Evolutionary conservation across 2,113 vertebrate genomes (phyloP).

Genomic region (Thermophis baileyi): DNA sequence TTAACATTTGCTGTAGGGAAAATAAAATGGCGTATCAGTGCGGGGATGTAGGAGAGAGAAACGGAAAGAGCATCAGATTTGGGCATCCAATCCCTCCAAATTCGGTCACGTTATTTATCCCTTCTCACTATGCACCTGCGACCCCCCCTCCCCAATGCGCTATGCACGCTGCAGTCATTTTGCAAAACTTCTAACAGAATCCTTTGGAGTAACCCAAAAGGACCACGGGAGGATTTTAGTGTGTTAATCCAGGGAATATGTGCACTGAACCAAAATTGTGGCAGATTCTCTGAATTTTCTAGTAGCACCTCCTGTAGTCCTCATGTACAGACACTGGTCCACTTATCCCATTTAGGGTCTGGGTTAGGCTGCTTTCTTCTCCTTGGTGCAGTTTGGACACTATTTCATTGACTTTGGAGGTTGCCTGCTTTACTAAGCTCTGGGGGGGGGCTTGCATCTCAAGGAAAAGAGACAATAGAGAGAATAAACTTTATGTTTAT

Average conservation of each 20-base stretch:
- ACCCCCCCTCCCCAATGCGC: background rate
- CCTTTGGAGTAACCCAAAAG: background rate
- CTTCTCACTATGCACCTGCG: constrained; percentile 30
- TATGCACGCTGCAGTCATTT: constrained; percentile 23
- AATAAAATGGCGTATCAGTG: constrained; percentile 6
- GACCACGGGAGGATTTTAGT: background rate
- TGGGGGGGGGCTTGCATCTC: background rate
- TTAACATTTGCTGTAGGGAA: constrained; percentile 57
- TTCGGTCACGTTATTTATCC: background rate
- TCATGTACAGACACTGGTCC: background rate
- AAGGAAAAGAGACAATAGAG: background rate
- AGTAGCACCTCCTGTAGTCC: background rate
- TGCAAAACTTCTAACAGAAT: constrained; percentile 3
- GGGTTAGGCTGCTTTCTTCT: background rate
- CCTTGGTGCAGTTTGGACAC: background rate
- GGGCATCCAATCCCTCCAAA: background rate
- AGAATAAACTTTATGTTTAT: too few relatives aligned
- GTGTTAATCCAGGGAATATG: fast-evolving
- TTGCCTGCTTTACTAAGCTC: background rate
- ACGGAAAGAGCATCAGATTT: background rate
- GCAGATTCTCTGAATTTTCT: background rate
- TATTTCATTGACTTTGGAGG: background rate
- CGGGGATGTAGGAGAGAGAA: background rate
- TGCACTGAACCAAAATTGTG: background rate
- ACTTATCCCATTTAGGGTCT: background rate